Percentiles rank a stretch among this genome's conserved stretches.
Conservation (phyloP, 2,888 invertebrate genomes). For the Serrognathus titanus region DNA sequence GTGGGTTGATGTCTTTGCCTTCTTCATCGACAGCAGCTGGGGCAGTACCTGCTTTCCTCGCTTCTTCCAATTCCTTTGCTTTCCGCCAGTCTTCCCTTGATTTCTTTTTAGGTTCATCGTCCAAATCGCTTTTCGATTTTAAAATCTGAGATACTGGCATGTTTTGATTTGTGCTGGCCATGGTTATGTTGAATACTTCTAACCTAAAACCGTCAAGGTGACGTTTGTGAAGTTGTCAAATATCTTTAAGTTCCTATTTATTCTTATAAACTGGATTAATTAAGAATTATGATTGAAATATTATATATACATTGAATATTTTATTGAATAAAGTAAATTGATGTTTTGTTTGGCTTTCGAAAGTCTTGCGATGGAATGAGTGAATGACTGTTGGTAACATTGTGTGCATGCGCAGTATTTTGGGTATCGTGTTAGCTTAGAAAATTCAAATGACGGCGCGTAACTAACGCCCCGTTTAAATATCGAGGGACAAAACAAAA, state of each 20-base stretch:
- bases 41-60: constrained; percentile 92
- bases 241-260: too few species aligned
- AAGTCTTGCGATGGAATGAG: too few species aligned
- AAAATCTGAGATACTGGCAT: constrained; percentile 72
- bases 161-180: constrained; percentile 36
- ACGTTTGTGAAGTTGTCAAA: not conserved
- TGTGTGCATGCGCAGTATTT: not conserved
- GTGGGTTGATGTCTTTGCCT: constrained; percentile 96
- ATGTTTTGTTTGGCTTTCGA: too few species aligned
- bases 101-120: constrained; percentile 78
- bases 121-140: constrained; percentile 59
- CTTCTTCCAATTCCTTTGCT: constrained; percentile 97
- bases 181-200: not conserved
- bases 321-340: too few species aligned
- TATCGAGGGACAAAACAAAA: constrained; percentile 16
- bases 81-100: constrained; percentile 95
- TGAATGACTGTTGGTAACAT: too few species aligned
- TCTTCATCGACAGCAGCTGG: constrained; percentile 84
- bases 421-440: not conserved
- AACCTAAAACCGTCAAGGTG: not conserved
- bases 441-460: constrained; percentile 23
- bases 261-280: too few species aligned
- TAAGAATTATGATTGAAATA: too few species aligned
- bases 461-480: constrained; percentile 18
- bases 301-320: too few species aligned